Conservation (phyloP, 2,797 vertebrate genomes). For the Basileuterus tristriatus region DNA sequence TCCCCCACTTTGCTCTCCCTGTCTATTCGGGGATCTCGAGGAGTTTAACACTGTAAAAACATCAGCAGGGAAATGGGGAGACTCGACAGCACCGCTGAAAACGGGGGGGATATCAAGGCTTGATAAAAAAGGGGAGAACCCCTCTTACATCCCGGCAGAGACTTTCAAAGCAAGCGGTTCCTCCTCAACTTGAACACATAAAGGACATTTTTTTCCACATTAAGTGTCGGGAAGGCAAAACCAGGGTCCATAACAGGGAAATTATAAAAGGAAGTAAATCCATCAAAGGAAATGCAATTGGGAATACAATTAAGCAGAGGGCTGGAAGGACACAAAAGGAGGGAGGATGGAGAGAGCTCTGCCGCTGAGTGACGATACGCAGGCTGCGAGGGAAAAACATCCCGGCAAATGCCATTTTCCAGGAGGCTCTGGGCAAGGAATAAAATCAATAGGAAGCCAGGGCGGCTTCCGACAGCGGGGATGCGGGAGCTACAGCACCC, state of each 20-base stretch:
- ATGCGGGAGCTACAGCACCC: background rate
- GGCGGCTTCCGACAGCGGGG: constrained; percentile 31
- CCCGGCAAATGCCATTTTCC: constrained; percentile 78
- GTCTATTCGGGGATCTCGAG: background rate
- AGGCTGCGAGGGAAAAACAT: constrained; percentile 72
- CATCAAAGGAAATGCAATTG: constrained; percentile 78
- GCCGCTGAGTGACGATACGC: constrained; percentile 85
- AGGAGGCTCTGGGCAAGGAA: constrained; percentile 71
- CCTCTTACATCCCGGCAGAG: background rate
- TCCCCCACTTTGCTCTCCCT: background rate
- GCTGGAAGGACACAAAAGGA: constrained; percentile 74
- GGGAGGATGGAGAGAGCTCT: constrained; percentile 73
- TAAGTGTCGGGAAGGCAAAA: constrained; percentile 58
- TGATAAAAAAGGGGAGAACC: background rate
- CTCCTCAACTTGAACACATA: background rate
- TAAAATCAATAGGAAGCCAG: constrained; percentile 70
- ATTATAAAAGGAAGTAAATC: constrained; percentile 82
- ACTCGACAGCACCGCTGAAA: background rate
- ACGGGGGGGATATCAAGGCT: background rate
- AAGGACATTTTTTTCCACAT: constrained; percentile 21
- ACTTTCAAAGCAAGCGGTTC: background rate
- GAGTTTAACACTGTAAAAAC: background rate
- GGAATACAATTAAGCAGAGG: constrained; percentile 77
- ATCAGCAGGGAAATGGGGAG: background rate
- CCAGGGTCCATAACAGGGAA: constrained; percentile 75